Conservation (phyloP, 1,140 invertebrate species). For the Grapholita molesta region DNA sequence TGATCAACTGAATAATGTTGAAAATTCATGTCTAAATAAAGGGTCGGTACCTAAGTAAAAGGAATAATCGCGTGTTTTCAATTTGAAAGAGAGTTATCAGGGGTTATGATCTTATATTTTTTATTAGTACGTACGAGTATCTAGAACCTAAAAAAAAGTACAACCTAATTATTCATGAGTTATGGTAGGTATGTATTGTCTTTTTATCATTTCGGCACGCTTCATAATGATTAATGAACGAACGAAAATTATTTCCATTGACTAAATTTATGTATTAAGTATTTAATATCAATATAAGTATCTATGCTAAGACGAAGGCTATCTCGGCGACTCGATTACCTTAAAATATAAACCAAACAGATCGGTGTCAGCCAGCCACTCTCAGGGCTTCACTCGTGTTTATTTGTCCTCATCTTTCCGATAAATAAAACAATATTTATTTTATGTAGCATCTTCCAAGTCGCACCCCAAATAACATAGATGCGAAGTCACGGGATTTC, state of each 20-base stretch:
- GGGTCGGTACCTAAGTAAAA: too few relatives aligned
- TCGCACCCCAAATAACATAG: conserved; percentile 7
- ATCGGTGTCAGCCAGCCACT: conserved; percentile 38
- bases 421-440: conserved; percentile 55
- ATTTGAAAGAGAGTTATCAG: too few relatives aligned
- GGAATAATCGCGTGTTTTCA: too few relatives aligned
- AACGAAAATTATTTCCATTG: not conserved
- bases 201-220: not conserved
- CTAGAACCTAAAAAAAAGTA: too few relatives aligned
- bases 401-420: conserved; percentile 51
- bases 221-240: not conserved
- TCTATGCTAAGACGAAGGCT: too few relatives aligned
- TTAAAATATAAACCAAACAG: conserved; percentile 57
- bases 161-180: too few relatives aligned
- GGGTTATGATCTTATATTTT: too few relatives aligned
- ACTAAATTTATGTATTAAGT: not conserved
- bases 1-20: too few relatives aligned
- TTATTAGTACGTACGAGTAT: too few relatives aligned
- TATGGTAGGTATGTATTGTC: too few relatives aligned
- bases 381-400: conserved; percentile 44
- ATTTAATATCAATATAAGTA: not conserved
- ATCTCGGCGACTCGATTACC: conserved; percentile 25
- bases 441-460: conserved; percentile 29
- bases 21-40: too few relatives aligned
- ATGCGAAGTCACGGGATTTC: not conserved